These are phyloP conservation scores for Motacilla alba DNA, from an alignment of 2,113 vertebrate species.

Conservation along the genomic window DNA sequence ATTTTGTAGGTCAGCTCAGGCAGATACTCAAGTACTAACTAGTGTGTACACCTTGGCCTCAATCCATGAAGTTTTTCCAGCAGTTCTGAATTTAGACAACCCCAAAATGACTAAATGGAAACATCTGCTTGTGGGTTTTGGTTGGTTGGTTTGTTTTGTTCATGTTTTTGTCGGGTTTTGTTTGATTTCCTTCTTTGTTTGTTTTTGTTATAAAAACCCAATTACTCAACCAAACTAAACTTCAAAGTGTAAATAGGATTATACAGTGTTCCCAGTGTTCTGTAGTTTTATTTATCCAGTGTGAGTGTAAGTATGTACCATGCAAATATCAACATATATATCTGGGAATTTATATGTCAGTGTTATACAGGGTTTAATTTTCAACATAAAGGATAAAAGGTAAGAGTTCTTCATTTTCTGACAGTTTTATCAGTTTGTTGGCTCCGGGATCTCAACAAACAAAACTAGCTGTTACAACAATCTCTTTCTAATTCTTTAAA, in stretches of 20 bases:
- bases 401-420: neutral
- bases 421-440: neutral
- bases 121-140: neutral
- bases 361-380: neutral
- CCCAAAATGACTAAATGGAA: neutral
- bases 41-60: neutral
- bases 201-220: neutral
- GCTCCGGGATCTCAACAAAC: neutral
- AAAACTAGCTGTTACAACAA: neutral
- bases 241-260: neutral
- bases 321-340: neutral
- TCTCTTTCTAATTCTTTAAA: neutral
- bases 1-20: neutral
- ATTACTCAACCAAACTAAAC: neutral
- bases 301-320: neutral
- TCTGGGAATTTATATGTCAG: neutral
- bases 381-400: neutral
- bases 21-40: neutral
- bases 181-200: neutral
- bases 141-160: neutral
- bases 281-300: neutral
- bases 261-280: neutral
- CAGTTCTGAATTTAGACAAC: neutral
- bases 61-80: neutral
- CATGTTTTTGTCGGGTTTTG: neutral